phyloP scores from a whole-genome alignment of 1,140 invertebrate species.

The Orussus abietinus region DNA sequence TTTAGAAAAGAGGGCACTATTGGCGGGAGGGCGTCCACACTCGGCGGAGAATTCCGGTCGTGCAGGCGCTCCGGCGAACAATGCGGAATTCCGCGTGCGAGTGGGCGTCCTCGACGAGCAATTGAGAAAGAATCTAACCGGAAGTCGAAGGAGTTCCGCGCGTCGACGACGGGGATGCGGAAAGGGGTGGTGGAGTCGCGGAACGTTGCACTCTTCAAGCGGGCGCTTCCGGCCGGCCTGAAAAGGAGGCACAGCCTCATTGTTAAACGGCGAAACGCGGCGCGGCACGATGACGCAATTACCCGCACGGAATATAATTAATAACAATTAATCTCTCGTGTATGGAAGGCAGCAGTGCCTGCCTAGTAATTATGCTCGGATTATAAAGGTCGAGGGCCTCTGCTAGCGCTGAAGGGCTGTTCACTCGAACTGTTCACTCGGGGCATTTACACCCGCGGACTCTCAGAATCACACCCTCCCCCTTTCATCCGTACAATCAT shows the following conservation, averaged over 20 bases:
- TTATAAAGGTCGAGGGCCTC: constrained; percentile 52
- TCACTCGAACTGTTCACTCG: constrained; percentile 53
- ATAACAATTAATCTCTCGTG: constrained; percentile 55
- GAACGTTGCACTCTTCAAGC: constrained; percentile 40
- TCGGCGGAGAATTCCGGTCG: not conserved
- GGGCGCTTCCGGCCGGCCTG: constrained; percentile 35
- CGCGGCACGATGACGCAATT: constrained; percentile 46
- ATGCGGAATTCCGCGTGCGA: not conserved
- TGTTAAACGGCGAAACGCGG: constrained; percentile 37
- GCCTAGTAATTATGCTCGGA: constrained; percentile 50
- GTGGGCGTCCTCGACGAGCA: too few species aligned
- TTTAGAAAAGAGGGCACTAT: too few species aligned
- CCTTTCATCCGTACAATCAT: constrained; percentile 26
- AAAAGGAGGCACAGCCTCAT: constrained; percentile 40
- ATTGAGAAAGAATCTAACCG: constrained; percentile 35
- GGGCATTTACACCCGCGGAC: constrained; percentile 49
- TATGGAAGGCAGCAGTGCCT: constrained; percentile 29
- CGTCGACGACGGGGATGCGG: constrained; percentile 8
- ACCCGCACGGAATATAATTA: constrained; percentile 50
- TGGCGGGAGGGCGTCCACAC: constrained; percentile 1
- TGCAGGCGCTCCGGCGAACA: constrained; percentile 1
- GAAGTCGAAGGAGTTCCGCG: constrained; percentile 22
- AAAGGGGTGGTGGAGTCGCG: constrained; percentile 9
- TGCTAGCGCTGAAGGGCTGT: constrained; percentile 44
- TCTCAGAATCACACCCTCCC: constrained; percentile 28